Evolutionary conservation across 2,888 invertebrate species (phyloP), one percentile per base, ranked within the genome.

Genomic region (Iselma pallidipennis): DNA sequence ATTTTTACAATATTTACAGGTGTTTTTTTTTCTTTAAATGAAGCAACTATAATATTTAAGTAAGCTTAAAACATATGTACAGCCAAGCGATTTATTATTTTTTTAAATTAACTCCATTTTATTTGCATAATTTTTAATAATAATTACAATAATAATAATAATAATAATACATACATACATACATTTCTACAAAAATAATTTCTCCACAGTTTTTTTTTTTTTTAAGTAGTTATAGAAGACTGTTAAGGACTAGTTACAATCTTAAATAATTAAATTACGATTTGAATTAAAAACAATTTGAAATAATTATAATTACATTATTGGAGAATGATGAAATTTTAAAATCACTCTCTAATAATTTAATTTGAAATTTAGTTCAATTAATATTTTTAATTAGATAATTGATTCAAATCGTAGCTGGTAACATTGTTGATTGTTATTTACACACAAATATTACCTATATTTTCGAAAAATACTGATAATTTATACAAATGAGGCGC

Each of bases 171-270:
- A 57, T 53, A 59, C 68, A 57, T 53, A 59, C 37, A 37, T 45
- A 45, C 53, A 51, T 33, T 64, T 54, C 69, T 69, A 74, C 68
- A 73, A 73, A 76, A 74, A 77, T 76, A 79, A 78, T 45, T 45
- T 45, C 45, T 23, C 21, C 3, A 9, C 10, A 29, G 9, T 6
- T 61, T 6, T n/a, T n/a, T n/a, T n/a, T n/a, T n/a, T n/a, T n/a
- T n/a, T 57, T 48, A 63, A 66, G 31, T 66, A 74, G 74, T 76
- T 78, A 75, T 72, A 66, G 63, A 74, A 78, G 77, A 78, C 74
- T 75, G 76, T 66, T 67, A 66, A 68, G 74, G 80, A 80, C 80
- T 80, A 80, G 80, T 45, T 74, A 78, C 77, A 78, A 77, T 78
- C 77, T 76, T 73, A 73, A 72, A 75, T 73, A 74, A 74, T 71